Evolutionary conservation across 2,113 vertebrate species (phyloP), one percentile per base, ranked within the genome.

Genomic region (Hymenochirus boettgeri): DNA sequence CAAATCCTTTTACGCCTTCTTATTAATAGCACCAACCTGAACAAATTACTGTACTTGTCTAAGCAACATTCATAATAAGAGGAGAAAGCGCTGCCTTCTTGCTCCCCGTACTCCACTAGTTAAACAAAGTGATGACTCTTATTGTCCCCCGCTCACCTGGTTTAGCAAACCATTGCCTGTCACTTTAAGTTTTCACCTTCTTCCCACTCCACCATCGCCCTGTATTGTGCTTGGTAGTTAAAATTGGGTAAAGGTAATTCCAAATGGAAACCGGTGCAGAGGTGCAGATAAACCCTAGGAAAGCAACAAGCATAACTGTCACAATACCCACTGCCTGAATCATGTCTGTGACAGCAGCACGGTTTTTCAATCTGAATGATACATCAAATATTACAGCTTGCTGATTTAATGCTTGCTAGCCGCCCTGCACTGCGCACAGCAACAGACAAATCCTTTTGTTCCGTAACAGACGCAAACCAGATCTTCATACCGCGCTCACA

Each of bases 171-270:
- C 80, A 24, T 83, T 83, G n/a, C n/a, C 52, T 71, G 6, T 13
- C 10, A 73, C 66, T 70, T 42, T 72, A 61, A 76, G 64, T 53
- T 77, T 62, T 66, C 27, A 27, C 48, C 61, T 62, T 73, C 77
- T 72, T 79, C 74, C 77, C n/a, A 74, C 70, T 84, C 80, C 80
- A 84, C 83, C 31, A 60, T 72, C 65, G n/a, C n/a, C 67, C 71
- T 57, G 29, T 35, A 24, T 26, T 21, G n/a, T 39, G n/a, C 22
- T 25, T 35, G 63, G 15, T n/a, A n/a, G n/a, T n/a, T n/a, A n/a
- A n/a, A 46, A n/a, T 22, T 33, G 42, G 33, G 23, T 17, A 73
- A 55, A 17, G 63, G 48, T 35, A 51, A 66, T 58, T 66, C 63
- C 29, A 25, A 6, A 39, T n/a, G n/a, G 63, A 55, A 54, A 66